A percentile compares a stretch with the other conserved stretches of the same genome.
Evolutionary conservation across 2,888 invertebrate species (phyloP).

Genomic region (Brenthis hecate): DNA sequence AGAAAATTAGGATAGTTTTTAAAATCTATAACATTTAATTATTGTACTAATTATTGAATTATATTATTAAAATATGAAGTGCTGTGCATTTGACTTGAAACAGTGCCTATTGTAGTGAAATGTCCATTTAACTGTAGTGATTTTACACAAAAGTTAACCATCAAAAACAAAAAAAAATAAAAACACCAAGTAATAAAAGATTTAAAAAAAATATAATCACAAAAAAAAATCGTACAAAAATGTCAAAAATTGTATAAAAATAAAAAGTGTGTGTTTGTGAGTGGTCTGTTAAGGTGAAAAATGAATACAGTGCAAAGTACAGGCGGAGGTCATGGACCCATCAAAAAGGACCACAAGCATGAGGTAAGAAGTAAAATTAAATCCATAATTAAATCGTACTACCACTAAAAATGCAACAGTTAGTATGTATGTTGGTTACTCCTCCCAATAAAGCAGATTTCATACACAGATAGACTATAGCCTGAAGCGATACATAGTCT

Average conservation of each 20-base stretch:
- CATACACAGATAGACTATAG: too few species aligned
- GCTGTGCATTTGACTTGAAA: slow-evolving; percentile 55
- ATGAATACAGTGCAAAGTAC: slow-evolving; percentile 87
- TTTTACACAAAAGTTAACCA: slow-evolving; percentile 23
- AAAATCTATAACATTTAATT: not conserved
- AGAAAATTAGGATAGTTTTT: too few species aligned
- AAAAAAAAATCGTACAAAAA: not conserved
- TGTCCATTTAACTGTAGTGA: slow-evolving; percentile 61
- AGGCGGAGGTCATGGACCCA: slow-evolving; percentile 82
- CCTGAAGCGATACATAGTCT: too few species aligned
- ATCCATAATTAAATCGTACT: too few species aligned
- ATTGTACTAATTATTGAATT: not conserved
- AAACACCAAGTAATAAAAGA: not conserved
- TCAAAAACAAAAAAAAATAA: slow-evolving; percentile 10
- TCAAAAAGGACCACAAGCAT: slow-evolving; percentile 83
- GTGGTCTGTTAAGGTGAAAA: slow-evolving; percentile 38
- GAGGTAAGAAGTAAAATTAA: slow-evolving; percentile 69
- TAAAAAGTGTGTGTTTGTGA: slow-evolving; percentile 24
- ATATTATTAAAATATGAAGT: slow-evolving; percentile 38
- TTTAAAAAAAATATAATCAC: not conserved
- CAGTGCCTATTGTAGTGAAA: slow-evolving; percentile 67
- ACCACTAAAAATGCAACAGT: not conserved
- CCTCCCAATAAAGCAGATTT: too few species aligned
- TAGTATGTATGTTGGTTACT: too few species aligned
- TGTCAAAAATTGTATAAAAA: slow-evolving; percentile 1